Evolutionary conservation across 2,113 vertebrate species (phyloP), one percentile per base, ranked within the genome.

Genomic region (Perccottus glenii): DNA sequence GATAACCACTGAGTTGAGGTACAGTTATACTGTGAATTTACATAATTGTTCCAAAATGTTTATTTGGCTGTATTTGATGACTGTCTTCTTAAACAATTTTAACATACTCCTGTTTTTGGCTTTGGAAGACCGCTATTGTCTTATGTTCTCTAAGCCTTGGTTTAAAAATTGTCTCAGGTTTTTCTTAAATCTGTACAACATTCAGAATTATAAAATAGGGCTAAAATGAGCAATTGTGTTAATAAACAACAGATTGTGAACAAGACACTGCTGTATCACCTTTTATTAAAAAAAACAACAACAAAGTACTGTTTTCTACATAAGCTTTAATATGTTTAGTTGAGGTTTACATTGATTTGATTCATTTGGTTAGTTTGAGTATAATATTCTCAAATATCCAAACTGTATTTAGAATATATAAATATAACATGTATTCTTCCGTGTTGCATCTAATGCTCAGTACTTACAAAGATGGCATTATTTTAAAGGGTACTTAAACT

Each of bases 291-390:
- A 72, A 78, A 77, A 55, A 55, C 52, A 81, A 67, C 63, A 19
- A 46, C 44, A 63, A 72, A 70, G 14, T 36, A 67, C 14, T 73
- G 59, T 81, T 86, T 76, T 88, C 90, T 92, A 91, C 77, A 83
- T 80, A 91, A 91, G 91, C 91, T 91, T 93, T 88, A 92, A 84
- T 90, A 65, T 16, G 11, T 70, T 76, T 42, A 69, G 15, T 83
- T 15, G 52, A 73, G 52, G 15, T 60, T 79, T 75, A 79, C 69
- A 77, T 35, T 75, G 7, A 15, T 27, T 16, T 5, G 6, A 19
- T 27, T 16, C 5, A 6, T 78, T 52, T 62, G 62, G 78, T 67
- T 83, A 27, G 19, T 27, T 52, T 6, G 27, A 33, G 12, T 4
- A 32, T 50, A 6, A 19, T 27, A 5, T 19, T 6, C 19, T 52